Evolutionary conservation across 2,113 vertebrate species (phyloP), one percentile per base, ranked within the genome.

Genomic region (Bujurquina vittata): DNA sequence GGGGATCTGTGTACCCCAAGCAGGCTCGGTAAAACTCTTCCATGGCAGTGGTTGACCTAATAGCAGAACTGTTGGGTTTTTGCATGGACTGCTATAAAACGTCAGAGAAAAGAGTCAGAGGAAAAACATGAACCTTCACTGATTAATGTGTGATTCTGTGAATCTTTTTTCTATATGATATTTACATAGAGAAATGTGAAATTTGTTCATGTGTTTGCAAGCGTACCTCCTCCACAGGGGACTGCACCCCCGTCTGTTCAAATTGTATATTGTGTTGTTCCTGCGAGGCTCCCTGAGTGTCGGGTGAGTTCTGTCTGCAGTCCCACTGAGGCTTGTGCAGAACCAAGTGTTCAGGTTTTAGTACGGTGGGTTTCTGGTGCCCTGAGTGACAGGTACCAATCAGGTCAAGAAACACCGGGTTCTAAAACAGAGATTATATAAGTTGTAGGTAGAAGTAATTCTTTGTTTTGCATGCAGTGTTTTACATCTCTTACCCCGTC

Each of bases 351-450:
- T 94, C 96, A 54, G 96, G 88, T 55, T 84, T 95, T 81, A 99
- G 91, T 26, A 96, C 83, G 55, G 87, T 88, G 22, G 98, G 97
- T 63, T 96, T 95, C 56, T 56, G 88, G 73, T 75, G 91, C 75
- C 96, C 96, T 10, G 97, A 97, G 87, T 97, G 97, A 91, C 98
- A 99, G 74, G 97, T 98, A 75, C 98, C 98, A 63, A 98, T 94
- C 89, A 99, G 85, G 83, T 99, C 96, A 88, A 99, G 88, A 84
- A 97, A 97, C 52, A 98, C 17, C 1, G 97, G 97, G 2, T 96
- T 95, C 98, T 99, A 35, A 18, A 74, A 56, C 46, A 4, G 31
- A 74, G 26, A 72, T 26, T 0, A 26, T 1, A 23, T 17, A 22
- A 5, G 15, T 0, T 11, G 18, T 7, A 22, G 4, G 46, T 35